These are phyloP conservation scores for Eremobia ochroleuca DNA, from an alignment of 2,888 invertebrate species.

Conservation along the genomic window DNA sequence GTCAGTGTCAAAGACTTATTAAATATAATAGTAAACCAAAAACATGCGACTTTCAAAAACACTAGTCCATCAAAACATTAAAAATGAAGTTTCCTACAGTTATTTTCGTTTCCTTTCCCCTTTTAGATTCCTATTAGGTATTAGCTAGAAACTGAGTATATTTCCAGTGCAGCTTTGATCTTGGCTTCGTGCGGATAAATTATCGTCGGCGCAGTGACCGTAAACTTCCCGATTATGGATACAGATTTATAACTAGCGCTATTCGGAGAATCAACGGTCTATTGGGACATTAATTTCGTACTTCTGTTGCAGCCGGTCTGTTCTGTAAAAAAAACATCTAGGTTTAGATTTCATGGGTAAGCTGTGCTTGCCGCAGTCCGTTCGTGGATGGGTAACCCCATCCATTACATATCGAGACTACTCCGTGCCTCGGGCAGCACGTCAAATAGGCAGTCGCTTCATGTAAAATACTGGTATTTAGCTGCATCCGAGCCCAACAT, in stretches of 20 bases:
- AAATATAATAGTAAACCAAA: not conserved
- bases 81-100: not conserved
- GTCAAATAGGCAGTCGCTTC: not conserved
- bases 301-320: not conserved
- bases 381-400: not conserved
- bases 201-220: conserved; percentile 23
- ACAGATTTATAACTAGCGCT: not conserved
- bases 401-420: not conserved
- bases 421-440: not conserved
- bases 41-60: not conserved
- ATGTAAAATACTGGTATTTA: not conserved
- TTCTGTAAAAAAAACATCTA: not conserved
- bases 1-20: not conserved
- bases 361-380: not conserved
- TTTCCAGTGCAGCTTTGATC: conserved; percentile 44
- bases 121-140: not conserved
- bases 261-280: not conserved
- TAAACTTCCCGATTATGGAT: conserved; percentile 20
- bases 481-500: not conserved
- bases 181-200: conserved; percentile 21
- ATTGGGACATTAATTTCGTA: not conserved
- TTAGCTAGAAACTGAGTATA: conserved; percentile 15
- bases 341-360: not conserved
- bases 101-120: not conserved
- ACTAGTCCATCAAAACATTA: no score